A percentile compares a stretch with the other conserved stretches of the same genome.
Evolutionary conservation across 1,140 invertebrate species (phyloP).

Genomic region (Mizuhopecten yessoensis): DNA sequence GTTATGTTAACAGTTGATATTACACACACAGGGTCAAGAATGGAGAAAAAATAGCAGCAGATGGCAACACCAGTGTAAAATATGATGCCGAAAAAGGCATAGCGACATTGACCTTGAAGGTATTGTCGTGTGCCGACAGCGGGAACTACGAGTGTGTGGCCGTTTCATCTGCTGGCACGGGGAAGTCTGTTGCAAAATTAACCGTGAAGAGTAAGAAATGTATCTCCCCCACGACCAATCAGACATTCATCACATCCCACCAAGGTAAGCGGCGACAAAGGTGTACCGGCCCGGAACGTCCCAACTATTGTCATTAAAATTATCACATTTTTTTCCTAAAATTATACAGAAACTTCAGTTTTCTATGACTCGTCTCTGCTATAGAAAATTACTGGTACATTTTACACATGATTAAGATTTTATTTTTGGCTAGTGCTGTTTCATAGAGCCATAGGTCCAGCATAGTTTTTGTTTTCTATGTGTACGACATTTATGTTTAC

Average conservation of each 20-base stretch:
- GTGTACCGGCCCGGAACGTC: neutral
- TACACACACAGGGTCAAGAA: neutral
- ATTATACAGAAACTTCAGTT: neutral
- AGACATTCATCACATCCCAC: neutral
- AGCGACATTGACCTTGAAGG: neutral
- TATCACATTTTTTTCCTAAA: neutral
- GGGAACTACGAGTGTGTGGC: slow-evolving; percentile 13
- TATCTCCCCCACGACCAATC: neutral
- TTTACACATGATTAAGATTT: neutral
- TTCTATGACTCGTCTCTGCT: neutral
- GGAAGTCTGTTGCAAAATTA: neutral
- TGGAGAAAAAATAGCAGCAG: neutral
- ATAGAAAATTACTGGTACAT: neutral
- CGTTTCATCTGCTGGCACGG: neutral
- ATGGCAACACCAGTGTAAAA: neutral
- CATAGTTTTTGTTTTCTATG: too few species aligned
- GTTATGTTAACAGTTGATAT: too few species aligned
- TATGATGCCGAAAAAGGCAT: neutral
- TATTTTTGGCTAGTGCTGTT: too few species aligned
- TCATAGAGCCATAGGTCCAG: too few species aligned
- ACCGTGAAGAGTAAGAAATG: slow-evolving; percentile 16
- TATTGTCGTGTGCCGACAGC: neutral
- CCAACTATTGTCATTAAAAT: neutral
- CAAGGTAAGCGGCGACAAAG: neutral
- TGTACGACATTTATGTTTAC: too few species aligned